Conservation (phyloP, 1,140 invertebrate species). For the Diorhabda sublineata region DNA sequence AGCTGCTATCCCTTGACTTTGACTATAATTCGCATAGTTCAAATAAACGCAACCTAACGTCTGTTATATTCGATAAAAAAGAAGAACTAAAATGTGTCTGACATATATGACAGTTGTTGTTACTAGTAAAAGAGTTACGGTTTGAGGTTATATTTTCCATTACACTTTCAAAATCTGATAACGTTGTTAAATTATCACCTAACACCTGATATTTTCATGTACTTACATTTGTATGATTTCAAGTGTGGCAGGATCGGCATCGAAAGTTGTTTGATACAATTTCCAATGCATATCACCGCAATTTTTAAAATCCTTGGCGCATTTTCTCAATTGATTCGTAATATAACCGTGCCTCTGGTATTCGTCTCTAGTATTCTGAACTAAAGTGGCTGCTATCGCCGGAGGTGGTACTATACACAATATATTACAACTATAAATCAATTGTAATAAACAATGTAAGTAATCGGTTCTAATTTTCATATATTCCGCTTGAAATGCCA, state of each 20-base stretch:
- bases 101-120: too few species aligned
- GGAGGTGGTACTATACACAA: conserved; percentile 88
- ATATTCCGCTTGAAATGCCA: conserved; percentile 78
- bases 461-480: conserved; percentile 70
- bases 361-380: conserved; percentile 73
- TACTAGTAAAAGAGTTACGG: too few species aligned
- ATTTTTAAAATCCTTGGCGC: conserved; percentile 66
- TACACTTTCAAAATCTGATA: too few species aligned
- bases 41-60: too few species aligned
- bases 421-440: conserved; percentile 74
- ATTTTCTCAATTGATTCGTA: conserved; percentile 75
- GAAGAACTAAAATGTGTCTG: too few species aligned
- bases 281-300: conserved; percentile 76
- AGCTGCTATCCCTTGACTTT: too few species aligned
- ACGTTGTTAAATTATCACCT: too few species aligned
- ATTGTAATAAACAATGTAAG: conserved; percentile 68
- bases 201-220: neutral
- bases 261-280: conserved; percentile 88
- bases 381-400: conserved; percentile 81
- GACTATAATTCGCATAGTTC: too few species aligned
- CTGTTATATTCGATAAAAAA: too few species aligned
- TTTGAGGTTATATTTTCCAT: too few species aligned
- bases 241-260: conserved; percentile 84
- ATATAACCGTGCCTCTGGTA: conserved; percentile 78
- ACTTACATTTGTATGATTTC: conserved; percentile 67